Evolutionary conservation across 2,113 vertebrate species (phyloP).

Genomic region (Anhinga anhinga): DNA sequence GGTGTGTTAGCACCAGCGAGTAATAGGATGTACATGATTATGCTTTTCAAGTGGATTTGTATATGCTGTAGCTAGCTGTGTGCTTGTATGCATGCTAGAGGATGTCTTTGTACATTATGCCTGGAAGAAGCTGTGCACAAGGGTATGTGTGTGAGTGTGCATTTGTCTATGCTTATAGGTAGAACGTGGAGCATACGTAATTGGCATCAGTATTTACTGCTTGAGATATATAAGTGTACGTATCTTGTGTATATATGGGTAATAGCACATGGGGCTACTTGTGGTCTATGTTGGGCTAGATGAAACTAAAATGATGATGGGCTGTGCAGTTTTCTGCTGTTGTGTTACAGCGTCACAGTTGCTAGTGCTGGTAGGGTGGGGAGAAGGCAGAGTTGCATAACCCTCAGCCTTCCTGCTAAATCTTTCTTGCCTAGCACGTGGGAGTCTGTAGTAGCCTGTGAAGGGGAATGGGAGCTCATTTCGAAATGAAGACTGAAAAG

Average conservation of each 20-base stretch:
- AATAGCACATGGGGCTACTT: background rate
- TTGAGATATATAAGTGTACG: background rate
- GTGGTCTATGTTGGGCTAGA: fast-evolving
- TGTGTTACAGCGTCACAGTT: background rate
- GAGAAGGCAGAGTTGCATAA: background rate
- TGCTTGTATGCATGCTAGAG: background rate
- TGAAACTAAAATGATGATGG: background rate
- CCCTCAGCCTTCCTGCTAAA: background rate
- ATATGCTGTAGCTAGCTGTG: background rate
- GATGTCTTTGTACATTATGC: fast-evolving
- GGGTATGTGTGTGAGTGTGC: background rate
- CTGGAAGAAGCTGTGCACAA: background rate
- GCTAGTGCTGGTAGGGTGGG: background rate
- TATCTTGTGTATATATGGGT: background rate
- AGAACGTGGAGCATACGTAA: fast-evolving
- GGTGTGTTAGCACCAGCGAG: fast-evolving
- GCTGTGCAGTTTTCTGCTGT: background rate
- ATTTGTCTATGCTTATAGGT: background rate
- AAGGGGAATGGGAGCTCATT: background rate
- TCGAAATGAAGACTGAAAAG: conserved; percentile 18
- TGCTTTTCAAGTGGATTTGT: background rate
- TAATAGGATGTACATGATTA: background rate
- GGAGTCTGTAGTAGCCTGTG: background rate
- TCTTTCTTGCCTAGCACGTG: background rate
- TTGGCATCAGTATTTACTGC: background rate